Percentiles rank a stretch among this genome's conserved stretches.
phyloP scores from a whole-genome alignment of 1,140 invertebrate genomes.

The Lamellibrachia luymesi region DNA sequence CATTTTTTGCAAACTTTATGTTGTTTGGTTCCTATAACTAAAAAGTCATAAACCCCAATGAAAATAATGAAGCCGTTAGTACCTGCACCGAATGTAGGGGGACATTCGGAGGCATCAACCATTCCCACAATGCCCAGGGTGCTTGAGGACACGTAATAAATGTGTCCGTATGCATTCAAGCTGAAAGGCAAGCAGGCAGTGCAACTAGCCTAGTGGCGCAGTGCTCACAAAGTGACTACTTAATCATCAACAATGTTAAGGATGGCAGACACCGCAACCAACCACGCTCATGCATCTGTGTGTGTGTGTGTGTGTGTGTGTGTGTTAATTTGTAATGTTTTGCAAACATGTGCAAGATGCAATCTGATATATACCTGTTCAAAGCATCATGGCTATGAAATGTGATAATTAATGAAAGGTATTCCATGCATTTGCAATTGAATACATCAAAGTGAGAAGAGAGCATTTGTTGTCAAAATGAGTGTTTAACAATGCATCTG shows the following conservation, averaged over 20 bases:
- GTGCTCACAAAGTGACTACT: not conserved
- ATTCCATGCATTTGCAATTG: not conserved
- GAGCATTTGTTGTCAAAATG: not conserved
- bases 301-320: too few relatives aligned
- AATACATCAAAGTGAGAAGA: too few relatives aligned
- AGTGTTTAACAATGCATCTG: not conserved
- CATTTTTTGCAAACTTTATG: too few relatives aligned
- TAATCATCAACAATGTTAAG: not conserved
- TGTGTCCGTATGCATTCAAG: constrained; percentile 37
- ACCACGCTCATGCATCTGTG: not conserved
- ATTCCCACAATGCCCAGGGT: constrained; percentile 48
- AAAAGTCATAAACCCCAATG: not conserved
- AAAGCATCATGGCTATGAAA: too few relatives aligned
- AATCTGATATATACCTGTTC: too few relatives aligned
- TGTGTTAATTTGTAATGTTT: too few relatives aligned
- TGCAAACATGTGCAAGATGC: too few relatives aligned
- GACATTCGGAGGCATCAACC: constrained; percentile 56
- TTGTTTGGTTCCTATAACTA: not conserved
- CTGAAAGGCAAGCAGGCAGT: constrained; percentile 31
- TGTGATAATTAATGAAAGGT: not conserved
- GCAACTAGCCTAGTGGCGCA: not conserved
- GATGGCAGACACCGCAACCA: not conserved
- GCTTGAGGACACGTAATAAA: constrained; percentile 45
- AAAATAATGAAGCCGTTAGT: constrained; percentile 20
- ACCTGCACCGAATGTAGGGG: constrained; percentile 53